These are phyloP conservation scores for Panagrolaimus sp. DNA, from an alignment of 1,140 invertebrate species.

Conservation along the genomic window DNA sequence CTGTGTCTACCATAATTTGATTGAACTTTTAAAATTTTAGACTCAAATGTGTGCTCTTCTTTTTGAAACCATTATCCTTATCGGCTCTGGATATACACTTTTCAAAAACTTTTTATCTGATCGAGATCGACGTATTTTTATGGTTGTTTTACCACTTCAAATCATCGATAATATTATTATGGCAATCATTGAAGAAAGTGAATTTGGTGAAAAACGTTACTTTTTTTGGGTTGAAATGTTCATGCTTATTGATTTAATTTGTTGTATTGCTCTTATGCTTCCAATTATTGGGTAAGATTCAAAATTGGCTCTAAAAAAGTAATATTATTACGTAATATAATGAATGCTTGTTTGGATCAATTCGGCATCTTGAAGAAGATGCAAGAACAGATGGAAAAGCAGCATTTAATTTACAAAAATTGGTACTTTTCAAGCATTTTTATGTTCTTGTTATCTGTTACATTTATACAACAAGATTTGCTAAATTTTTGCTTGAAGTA, in stretches of 20 bases:
- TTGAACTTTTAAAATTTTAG: slow-evolving; percentile 58
- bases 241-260: slow-evolving; percentile 86
- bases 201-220: slow-evolving; percentile 82
- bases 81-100: slow-evolving; percentile 97
- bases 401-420: slow-evolving; percentile 83
- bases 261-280: slow-evolving; percentile 92
- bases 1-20: too few relatives aligned
- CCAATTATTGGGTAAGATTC: too few relatives aligned
- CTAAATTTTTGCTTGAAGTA: slow-evolving; percentile 79
- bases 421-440: slow-evolving; percentile 92
- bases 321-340: too few relatives aligned
- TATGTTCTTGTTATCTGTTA: slow-evolving; percentile 94
- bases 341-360: slow-evolving; percentile 77
- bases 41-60: slow-evolving; percentile 83
- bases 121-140: slow-evolving; percentile 92
- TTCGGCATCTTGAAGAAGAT: slow-evolving; percentile 85
- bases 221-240: slow-evolving; percentile 86
- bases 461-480: slow-evolving; percentile 92
- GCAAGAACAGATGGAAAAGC: slow-evolving; percentile 92
- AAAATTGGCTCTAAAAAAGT: too few relatives aligned
- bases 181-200: slow-evolving; percentile 94
- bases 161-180: slow-evolving; percentile 90
- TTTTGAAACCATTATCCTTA: slow-evolving; percentile 89
- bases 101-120: slow-evolving; percentile 94
- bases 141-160: slow-evolving; percentile 93